Evolutionary conservation across 2,888 invertebrate genomes (phyloP).

Genomic region (Operophtera brumata): DNA sequence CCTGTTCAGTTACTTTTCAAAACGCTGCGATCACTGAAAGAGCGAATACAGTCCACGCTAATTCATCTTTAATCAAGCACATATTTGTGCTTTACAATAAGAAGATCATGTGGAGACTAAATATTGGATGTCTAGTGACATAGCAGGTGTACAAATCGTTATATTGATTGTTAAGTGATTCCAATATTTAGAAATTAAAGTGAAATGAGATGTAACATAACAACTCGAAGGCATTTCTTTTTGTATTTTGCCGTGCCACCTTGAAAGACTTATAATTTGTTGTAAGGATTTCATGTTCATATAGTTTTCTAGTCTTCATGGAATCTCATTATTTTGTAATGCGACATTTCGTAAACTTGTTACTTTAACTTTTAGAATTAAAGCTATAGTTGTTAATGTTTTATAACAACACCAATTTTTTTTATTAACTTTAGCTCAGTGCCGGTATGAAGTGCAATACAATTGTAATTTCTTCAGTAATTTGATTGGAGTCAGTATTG

Average conservation of each 20-base stretch:
- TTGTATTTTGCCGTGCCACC: slow-evolving; percentile 75
- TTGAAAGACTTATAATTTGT: slow-evolving; percentile 77
- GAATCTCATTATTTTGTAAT: slow-evolving; percentile 75
- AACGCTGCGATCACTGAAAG: slow-evolving; percentile 28
- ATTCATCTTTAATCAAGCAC: slow-evolving; percentile 51
- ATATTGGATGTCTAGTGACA: slow-evolving; percentile 72
- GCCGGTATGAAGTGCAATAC: slow-evolving; percentile 53
- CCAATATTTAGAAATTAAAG: slow-evolving; percentile 74
- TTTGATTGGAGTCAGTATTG: slow-evolving; percentile 40
- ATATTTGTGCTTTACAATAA: slow-evolving; percentile 55
- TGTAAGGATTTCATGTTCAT: slow-evolving; percentile 80
- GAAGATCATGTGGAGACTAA: slow-evolving; percentile 65
- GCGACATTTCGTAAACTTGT: slow-evolving; percentile 61
- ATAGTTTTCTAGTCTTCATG: slow-evolving; percentile 79
- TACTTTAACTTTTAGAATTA: slow-evolving; percentile 56
- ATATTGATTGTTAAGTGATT: slow-evolving; percentile 72
- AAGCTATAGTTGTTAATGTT: slow-evolving; percentile 58
- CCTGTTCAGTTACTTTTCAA: slow-evolving; percentile 15
- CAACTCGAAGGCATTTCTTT: slow-evolving; percentile 72
- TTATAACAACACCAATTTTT: slow-evolving; percentile 51
- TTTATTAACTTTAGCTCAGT: slow-evolving; percentile 51
- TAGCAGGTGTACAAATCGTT: slow-evolving; percentile 77
- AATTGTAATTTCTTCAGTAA: slow-evolving; percentile 43
- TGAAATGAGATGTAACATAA: slow-evolving; percentile 61
- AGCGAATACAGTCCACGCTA: slow-evolving; percentile 55